These are phyloP conservation scores for Mnemiopsis leidyi DNA, from an alignment of 37 sponge, comb jelly and placozoan species.

Conservation along the genomic window DNA sequence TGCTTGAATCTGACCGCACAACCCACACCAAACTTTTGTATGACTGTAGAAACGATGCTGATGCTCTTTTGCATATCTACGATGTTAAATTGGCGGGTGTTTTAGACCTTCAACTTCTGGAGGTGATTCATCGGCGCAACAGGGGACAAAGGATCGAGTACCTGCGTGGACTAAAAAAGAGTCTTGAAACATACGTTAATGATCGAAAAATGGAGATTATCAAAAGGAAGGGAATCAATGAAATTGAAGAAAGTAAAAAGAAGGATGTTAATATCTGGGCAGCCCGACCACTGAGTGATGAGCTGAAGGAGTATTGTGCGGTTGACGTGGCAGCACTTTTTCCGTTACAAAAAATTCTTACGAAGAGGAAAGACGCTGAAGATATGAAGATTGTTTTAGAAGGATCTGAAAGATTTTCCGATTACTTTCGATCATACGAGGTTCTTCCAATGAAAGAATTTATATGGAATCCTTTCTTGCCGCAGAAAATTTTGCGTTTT, in stretches of 20 bases:
- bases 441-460: not conserved
- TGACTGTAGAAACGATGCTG: not conserved
- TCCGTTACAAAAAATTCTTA: not conserved
- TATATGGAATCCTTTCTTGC: not conserved
- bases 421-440: not conserved
- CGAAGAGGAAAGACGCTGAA: not conserved
- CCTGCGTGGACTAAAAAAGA: not conserved
- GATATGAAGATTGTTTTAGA: not conserved
- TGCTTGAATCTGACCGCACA: not conserved
- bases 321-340: not conserved
- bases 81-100: not conserved
- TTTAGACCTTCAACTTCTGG: not conserved
- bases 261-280: not conserved
- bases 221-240: not conserved
- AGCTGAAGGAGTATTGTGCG: not conserved
- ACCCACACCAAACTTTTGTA: not conserved
- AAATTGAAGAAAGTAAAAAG: not conserved
- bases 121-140: not conserved
- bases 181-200: not conserved
- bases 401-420: not conserved
- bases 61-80: not conserved
- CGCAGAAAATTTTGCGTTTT: not conserved
- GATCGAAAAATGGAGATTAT: not conserved
- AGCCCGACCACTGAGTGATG: not conserved
- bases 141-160: not conserved